Evolutionary conservation across 2,888 invertebrate genomes (phyloP), one percentile per base, ranked within the genome.

Genomic region (Meghimatium bilineatum): DNA sequence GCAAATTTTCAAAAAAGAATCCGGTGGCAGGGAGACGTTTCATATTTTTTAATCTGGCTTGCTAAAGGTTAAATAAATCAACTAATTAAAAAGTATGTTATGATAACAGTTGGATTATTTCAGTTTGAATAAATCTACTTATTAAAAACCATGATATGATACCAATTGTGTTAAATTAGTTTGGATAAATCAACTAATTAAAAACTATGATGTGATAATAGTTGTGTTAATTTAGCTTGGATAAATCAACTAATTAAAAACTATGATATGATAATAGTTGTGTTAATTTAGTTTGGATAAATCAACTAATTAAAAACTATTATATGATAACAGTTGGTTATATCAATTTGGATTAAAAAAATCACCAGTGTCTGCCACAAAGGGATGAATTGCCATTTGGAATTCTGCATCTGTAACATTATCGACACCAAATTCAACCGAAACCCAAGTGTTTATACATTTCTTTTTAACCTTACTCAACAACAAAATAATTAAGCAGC

Each of bases 311-410:
- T n/a, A n/a, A 63, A 23, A 63, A n/a, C 5, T 26, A 23, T n/a
- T 1, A 63, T 63, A 63, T 56, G 12, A 63, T 63, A 63, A n/a
- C n/a, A 6, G 14, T 63, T 63, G 26, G n/a, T n/a, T 63, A 63
- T n/a, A 63, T 63, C 23, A 63, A 63, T 12, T 38, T 23, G n/a
- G n/a, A n/a, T 38, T 69, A 49, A 72, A 72, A 12, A 44, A 26
- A 72, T 72, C 72, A 72, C 72, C 72, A 72, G 10, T 3, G 44
- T 49, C n/a, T 72, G 72, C 72, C 72, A 72, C 44, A 72, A 44
- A 12, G 72, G 72, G n/a, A 72, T 49, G 26, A 49, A 72, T 29
- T 29, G 44, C 72, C 72, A 72, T 49, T 72, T 44, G n/a, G 44
- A 72, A 3, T 49, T 72, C 44, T 44, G 72, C 1, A 29, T 44